phyloP scores from a whole-genome alignment of 2,797 vertebrate genomes.

The Sciaenops ocellatus region DNA sequence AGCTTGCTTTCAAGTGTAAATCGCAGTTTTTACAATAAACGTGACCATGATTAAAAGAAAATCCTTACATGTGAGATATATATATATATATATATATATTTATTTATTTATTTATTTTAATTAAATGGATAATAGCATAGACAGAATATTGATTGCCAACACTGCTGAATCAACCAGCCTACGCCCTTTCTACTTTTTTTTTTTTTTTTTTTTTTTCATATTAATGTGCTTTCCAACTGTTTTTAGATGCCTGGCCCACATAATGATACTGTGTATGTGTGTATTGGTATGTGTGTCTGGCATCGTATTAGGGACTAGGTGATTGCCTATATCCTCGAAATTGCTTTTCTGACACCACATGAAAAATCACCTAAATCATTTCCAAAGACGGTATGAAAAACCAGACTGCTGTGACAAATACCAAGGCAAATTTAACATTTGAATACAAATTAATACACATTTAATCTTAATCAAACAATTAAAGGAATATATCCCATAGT shows the following conservation, averaged over 20 bases:
- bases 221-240: slow-evolving; percentile 31
- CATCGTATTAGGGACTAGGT: slow-evolving; percentile 24
- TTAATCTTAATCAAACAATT: slow-evolving; percentile 19
- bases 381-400: slow-evolving; percentile 31
- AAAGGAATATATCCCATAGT: neutral
- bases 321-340: slow-evolving; percentile 41
- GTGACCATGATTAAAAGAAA: neutral
- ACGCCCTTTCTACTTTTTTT: neutral
- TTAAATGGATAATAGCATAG: slow-evolving; percentile 13
- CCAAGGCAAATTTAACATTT: slow-evolving; percentile 13
- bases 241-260: slow-evolving; percentile 27
- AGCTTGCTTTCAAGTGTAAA: slow-evolving; percentile 1
- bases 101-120: no score
- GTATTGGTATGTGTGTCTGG: slow-evolving; percentile 23
- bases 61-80: slow-evolving; percentile 5
- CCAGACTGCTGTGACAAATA: slow-evolving; percentile 30
- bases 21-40: neutral
- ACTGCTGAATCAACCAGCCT: slow-evolving; percentile 33
- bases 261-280: slow-evolving; percentile 27
- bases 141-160: slow-evolving; percentile 34
- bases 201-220: slow-evolving; percentile 20
- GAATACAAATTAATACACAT: slow-evolving; percentile 25
- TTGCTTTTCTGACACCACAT: slow-evolving; percentile 55
- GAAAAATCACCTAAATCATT: slow-evolving; percentile 48
- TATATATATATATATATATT: no score